Conservation (phyloP, 2,113 vertebrate genomes). For the Neotragus pygmaeus region DNA sequence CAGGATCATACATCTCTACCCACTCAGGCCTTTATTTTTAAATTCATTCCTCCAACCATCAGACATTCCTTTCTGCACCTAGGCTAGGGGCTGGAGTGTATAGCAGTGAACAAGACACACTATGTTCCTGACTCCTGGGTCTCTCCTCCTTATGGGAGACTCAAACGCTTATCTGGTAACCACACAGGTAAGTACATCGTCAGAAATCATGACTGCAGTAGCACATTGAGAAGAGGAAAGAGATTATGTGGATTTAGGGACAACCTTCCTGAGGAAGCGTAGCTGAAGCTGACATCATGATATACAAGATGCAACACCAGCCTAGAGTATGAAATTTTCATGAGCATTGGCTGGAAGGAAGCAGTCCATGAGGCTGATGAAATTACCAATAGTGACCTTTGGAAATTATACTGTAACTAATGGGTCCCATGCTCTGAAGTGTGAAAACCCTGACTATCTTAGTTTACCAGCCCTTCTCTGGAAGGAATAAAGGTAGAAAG, state of each 20-base stretch:
- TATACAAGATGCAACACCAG: neutral
- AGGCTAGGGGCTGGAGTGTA: neutral
- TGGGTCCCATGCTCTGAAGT: neutral
- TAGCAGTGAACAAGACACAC: neutral
- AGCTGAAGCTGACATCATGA: neutral
- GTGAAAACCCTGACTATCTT: neutral
- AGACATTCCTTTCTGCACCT: neutral
- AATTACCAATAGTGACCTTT: neutral
- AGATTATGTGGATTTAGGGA: neutral
- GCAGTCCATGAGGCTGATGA: neutral
- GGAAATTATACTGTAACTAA: neutral
- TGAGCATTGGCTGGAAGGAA: neutral
- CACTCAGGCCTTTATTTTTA: neutral
- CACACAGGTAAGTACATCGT: neutral
- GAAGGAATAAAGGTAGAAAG: neutral
- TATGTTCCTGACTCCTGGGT: neutral
- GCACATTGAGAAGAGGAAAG: neutral
- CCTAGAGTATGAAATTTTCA: neutral
- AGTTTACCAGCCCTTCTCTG: neutral
- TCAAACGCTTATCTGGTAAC: neutral
- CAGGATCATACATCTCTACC: neutral
- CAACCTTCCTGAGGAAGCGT: neutral
- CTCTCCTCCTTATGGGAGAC: neutral
- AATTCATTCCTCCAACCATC: neutral
- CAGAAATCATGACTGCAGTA: neutral